Base-by-base conservation (phyloP, 2,113 vertebrate genomes). In the Megalops atlanticus region DNA sequence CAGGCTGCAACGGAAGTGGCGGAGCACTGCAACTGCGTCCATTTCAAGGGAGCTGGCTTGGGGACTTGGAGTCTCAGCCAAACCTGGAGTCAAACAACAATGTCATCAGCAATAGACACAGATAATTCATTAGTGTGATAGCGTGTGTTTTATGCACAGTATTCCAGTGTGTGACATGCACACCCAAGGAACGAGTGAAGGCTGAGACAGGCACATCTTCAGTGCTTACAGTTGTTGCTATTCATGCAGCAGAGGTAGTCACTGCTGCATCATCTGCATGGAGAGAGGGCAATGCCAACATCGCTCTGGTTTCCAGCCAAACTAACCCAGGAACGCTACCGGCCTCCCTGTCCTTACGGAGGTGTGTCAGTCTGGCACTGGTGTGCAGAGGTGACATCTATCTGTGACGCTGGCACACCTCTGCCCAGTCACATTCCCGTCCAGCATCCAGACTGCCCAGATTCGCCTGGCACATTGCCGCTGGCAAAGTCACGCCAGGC, bases 101-200 rank as follows among this genome's bases (percentile, higher is more conserved):
- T 70, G 77, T 70, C 77, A 80, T 80, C 69, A 18, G 78, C 74
- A 73, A 80, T 54, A 54, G 70, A 80, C 45, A 35, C 70, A 52
- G 74, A 80, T 31, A 36, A 80, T 24, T 40, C 33, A 35, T 24
- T 24, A 8, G 27, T n/a, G 15, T 14, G 36, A n/a, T 18, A 21
- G 21, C 38, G 36, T 1, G 4, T 74, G 73, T 4, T 21, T 45
- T 40, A 15, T 12, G 39, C n/a, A 43, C 73, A 27, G 31, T 64
- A 64, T 64, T n/a, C 54, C 73, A 43, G n/a, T 1, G 27, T 31
- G 39, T n/a, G 10, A 4, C 18, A 18, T 24, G 40, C 8, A 36
- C 68, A 24, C 36, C 15, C 21, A 35, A 14, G 45, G 8, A 49
- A 49, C 45, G 1, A 12, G 45, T 49, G 8, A 8, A 49, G 45